phyloP scores from a whole-genome alignment of 2,113 vertebrate species.

The Uria aalge region DNA sequence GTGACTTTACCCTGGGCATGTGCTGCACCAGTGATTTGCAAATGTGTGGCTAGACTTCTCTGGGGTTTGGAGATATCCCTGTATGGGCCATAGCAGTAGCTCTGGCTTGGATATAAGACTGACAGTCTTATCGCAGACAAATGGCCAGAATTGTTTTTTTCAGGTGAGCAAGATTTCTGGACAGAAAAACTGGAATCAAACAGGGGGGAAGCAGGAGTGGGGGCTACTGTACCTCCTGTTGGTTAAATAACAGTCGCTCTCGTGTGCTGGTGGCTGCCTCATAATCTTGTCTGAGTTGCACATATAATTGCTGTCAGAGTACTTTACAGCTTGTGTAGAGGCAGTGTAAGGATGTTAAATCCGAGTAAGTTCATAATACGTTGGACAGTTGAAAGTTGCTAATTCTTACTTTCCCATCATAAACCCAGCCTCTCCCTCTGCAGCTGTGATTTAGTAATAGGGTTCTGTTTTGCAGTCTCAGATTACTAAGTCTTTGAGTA shows the following conservation, averaged over 20 bases:
- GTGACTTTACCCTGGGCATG: background rate
- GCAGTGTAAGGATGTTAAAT: background rate
- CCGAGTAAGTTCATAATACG: background rate
- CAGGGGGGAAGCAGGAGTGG: background rate
- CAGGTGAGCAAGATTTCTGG: background rate
- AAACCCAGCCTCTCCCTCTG: background rate
- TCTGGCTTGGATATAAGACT: background rate
- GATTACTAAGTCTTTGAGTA: background rate
- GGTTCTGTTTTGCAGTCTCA: background rate
- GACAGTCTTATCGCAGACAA: background rate
- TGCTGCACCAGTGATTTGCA: background rate
- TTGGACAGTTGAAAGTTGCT: background rate
- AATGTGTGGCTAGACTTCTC: background rate
- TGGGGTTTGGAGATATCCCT: background rate
- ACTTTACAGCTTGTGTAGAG: background rate
- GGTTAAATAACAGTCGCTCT: background rate
- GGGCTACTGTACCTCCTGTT: background rate
- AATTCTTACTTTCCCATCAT: background rate
- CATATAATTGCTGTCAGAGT: background rate
- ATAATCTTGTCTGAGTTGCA: background rate
- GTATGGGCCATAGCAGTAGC: background rate
- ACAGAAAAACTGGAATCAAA: background rate
- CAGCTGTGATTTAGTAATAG: conserved; percentile 12
- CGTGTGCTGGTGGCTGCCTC: background rate
- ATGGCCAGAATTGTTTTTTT: background rate